Evolutionary conservation across 37 sponge, comb jelly and placozoan genomes (phyloP), one percentile per base, ranked within the genome.

Genomic region (Eunapius fragilis): DNA sequence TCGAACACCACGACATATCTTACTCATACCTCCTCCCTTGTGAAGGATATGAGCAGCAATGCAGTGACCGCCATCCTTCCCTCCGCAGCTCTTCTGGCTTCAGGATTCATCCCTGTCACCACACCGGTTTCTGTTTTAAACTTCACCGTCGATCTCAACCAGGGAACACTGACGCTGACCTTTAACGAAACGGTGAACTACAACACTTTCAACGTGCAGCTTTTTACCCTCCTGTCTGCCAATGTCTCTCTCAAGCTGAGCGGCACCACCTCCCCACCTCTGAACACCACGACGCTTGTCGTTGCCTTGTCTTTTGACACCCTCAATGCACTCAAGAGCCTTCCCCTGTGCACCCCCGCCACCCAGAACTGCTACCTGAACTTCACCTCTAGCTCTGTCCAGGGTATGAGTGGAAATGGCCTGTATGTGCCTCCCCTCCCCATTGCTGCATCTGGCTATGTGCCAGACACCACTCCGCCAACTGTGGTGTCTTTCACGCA

Each of bases 181-280:
- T 97, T 97, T 89, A 88, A 92, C 71, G 97, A 94, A 71, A 94
- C 97, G 37, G 93, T 97, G 10, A 82, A 91, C 79, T 45, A 32
- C 17, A 47, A 80, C 26, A 89, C 90, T 50, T 36, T 94, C 17
- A 80, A 90, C 27, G 33, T 94, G 31, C 78, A 78, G 13, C 80
- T 86, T 49, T 81, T 96, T 25, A 81, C 91, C 26, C 84, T 96
- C 7, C 69, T 78, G 35, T 27, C 45, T 58, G 50, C 49, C 25
- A n/a, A 77, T 25, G 38, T 30, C 22, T 36, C 76, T 0, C 73
- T 71, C 70, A 26, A 0, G 3, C 84, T 97, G 34, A 87, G 93
- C 26, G 97, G 95, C 76, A 93, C 95, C 0, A 70, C 67, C 28
- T 77, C 75, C 24, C 80, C 86, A 22, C 72, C 72, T 67, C n/a